Evolutionary conservation across 2,888 invertebrate genomes (phyloP), one percentile per base, ranked within the genome.

Genomic region (Andrena praecox): DNA sequence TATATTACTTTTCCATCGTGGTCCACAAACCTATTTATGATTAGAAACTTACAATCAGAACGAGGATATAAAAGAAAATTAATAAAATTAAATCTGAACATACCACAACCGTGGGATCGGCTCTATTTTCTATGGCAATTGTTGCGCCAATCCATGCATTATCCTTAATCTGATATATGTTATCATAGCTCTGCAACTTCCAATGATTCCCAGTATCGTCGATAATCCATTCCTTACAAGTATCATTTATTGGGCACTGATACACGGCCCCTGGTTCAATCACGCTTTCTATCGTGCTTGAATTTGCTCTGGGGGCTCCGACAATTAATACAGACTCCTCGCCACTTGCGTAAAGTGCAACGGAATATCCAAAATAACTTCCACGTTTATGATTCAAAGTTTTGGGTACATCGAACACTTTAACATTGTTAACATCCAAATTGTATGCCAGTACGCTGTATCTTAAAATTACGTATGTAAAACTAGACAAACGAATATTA

Each of bases 81-180:
- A n/a, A 78, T n/a, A n/a, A 71, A 48, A 8, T 56, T 20, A 67
- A 27, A 29, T 33, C 8, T 20, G 16, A 79, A 90, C 91, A 77
- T 90, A 94, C 94, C 85, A 91, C 91, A 84, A 92, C 82, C 78
- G 85, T 89, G 4, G 89, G 80, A 33, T 90, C 74, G 4, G 73
- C 85, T 60, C 87, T 83, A 69, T 91, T 91, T 86, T 91, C 91
- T 10, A 94, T 90, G 72, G 93, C 93, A 91, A 94, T 94, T 2
- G 92, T 84, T 16, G 92, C 94, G 12, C 94, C 94, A n/a, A 93
- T 90, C 93, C 93, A 94, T 10, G 94, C 91, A 67, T 90, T 81
- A 62, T 92, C 86, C 68, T 84, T 87, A 27, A 75, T 77, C 68
- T 87, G 85, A 66, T 48, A 59, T 7, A 77, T 31, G 0, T 0